Evolutionary conservation across 2,797 vertebrate species (phyloP), one percentile per base, ranked within the genome.

Genomic region (Sebastes itinus): DNA sequence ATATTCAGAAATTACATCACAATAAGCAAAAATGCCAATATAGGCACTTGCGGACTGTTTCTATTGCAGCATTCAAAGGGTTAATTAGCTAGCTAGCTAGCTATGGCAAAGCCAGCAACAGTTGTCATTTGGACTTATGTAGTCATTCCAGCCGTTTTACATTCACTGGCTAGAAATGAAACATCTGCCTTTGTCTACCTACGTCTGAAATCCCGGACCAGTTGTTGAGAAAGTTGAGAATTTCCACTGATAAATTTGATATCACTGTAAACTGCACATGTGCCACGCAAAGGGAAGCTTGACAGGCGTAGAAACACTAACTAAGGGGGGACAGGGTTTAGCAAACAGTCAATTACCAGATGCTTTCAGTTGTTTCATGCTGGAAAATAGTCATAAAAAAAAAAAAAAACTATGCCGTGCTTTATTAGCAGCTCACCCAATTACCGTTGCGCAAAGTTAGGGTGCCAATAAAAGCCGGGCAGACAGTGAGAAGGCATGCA

Each of bases 381-480:
- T 59, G 59, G 13, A 79, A 75, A 91, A 78, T 7, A 82, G 65
- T 60, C 22, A 33, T 42, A 25, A 32, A 56, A 70, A 71, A 42
- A 38, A 33, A 67, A 35, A 32, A 23, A 8, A 28, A 14, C 42
- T 32, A 13, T 52, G 33, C 35, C 23, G 55, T 61, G 60, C 62
- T 74, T 75, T 82, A 89, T 92, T 76, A 91, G 77, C 78, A 72
- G 85, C 71, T 75, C 81, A 52, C 27, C 72, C 80, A 84, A 83
- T 92, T 90, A 87, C 69, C 78, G 68, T 25, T 1, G 20, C 7
- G 25, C 23, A 72, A 80, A 56, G 46, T 83, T 54, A 10, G n/a
- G 54, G n/a, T 4, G 22, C 76, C 81, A 74, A 59, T 85, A 80
- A 85, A 85, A 72, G 69, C 70, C 22, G 27, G 28, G 59, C 52